A percentile compares a stretch with the other conserved stretches of the same genome.
Evolutionary conservation across 2,113 vertebrate species (phyloP).

Genomic region (Plotosus lineatus): DNA sequence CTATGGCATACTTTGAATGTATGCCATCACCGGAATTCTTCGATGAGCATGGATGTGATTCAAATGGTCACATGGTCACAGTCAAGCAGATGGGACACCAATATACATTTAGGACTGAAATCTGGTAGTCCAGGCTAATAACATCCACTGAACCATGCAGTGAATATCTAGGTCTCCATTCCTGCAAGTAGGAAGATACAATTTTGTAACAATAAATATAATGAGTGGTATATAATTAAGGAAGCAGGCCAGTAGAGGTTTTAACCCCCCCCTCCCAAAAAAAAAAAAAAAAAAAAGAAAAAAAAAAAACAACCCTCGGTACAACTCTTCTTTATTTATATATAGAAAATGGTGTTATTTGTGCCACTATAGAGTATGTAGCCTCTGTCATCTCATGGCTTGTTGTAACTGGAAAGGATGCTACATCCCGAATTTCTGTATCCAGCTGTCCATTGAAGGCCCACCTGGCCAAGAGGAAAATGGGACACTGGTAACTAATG

Average conservation of each 20-base stretch:
- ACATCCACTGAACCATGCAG: background rate
- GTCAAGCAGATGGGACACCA: background rate
- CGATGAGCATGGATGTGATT: background rate
- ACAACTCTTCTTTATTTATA: too few relatives aligned
- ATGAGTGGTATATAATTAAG: background rate
- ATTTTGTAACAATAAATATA: background rate
- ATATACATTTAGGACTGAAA: background rate
- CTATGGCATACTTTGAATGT: background rate
- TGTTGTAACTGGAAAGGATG: background rate
- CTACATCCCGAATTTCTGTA: background rate
- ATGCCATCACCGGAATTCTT: background rate
- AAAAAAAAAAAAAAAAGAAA: too few relatives aligned
- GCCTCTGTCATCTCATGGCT: too few relatives aligned
- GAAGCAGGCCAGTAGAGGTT: background rate
- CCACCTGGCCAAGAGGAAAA: conserved; percentile 4
- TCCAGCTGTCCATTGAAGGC: background rate
- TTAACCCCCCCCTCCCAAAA: too few relatives aligned
- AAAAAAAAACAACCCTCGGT: too few relatives aligned
- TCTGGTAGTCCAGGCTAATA: background rate
- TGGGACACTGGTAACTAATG: background rate
- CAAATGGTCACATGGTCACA: background rate
- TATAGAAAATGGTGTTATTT: background rate
- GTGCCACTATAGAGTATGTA: background rate
- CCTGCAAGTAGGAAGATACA: background rate
- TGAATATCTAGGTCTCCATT: background rate